phyloP scores from a whole-genome alignment of 2,113 vertebrate species.

The Serinus canaria region DNA sequence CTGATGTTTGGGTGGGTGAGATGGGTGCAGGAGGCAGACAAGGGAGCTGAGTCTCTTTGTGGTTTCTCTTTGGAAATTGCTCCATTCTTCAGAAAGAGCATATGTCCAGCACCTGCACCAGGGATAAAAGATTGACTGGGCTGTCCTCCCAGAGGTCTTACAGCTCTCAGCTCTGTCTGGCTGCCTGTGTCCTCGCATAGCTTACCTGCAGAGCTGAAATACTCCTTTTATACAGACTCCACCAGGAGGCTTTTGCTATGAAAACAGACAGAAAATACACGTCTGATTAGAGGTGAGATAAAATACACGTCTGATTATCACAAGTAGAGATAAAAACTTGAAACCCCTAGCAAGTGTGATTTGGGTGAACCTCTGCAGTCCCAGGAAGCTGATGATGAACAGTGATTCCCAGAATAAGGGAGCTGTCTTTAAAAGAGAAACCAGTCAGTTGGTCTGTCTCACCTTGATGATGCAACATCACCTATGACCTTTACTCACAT shows the following conservation, averaged over 20 bases:
- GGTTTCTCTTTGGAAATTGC: neutral
- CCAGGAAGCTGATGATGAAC: neutral
- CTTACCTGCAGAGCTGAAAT: neutral
- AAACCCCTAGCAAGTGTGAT: neutral
- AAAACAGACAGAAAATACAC: neutral
- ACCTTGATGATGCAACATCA: neutral
- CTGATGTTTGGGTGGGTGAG: neutral
- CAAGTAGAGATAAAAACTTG: neutral
- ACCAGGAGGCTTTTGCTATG: neutral
- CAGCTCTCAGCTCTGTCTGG: neutral
- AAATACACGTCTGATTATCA: neutral
- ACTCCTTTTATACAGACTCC: neutral
- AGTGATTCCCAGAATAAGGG: neutral
- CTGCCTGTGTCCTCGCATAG: fast-evolving
- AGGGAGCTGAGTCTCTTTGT: neutral
- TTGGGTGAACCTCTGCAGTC: neutral
- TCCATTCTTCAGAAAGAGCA: neutral
- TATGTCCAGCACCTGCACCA: neutral
- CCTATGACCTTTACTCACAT: neutral
- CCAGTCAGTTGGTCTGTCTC: neutral
- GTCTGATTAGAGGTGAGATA: neutral
- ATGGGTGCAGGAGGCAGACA: neutral
- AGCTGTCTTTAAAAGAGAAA: neutral
- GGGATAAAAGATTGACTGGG: neutral
- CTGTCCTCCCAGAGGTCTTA: neutral